Evolutionary conservation across 2,888 invertebrate species (phyloP).

Genomic region (Tortricodes alternella): DNA sequence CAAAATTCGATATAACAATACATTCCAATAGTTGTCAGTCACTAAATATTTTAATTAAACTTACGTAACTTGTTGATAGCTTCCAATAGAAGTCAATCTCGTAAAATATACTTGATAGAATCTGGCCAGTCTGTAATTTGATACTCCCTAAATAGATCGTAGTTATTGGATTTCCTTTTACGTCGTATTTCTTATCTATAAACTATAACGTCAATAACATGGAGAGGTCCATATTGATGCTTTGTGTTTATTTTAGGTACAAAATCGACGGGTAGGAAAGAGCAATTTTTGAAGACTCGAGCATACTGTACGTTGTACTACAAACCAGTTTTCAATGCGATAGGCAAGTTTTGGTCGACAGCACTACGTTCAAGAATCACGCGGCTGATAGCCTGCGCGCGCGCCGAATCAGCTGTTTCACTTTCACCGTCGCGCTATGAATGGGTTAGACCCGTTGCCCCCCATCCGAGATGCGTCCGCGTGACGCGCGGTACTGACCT

Average conservation of each 20-base stretch:
- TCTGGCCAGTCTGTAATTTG: conserved; percentile 9
- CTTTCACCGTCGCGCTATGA: conserved; percentile 25
- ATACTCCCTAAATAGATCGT: conserved; percentile 14
- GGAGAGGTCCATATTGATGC: too few species aligned
- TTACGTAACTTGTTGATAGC: neutral
- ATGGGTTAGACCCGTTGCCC: conserved; percentile 21
- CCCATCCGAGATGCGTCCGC: conserved; percentile 4
- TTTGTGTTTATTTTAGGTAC: too few species aligned
- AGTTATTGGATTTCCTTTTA: conserved; percentile 1
- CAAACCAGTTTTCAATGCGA: too few species aligned
- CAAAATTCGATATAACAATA: neutral
- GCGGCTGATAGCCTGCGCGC: too few species aligned
- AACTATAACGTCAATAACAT: neutral
- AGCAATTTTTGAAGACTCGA: too few species aligned
- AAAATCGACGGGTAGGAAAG: too few species aligned
- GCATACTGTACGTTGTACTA: too few species aligned
- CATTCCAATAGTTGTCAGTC: neutral
- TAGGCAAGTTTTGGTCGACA: too few species aligned
- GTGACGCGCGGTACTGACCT: conserved; percentile 28
- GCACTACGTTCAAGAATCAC: too few species aligned
- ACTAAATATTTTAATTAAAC: conserved; percentile 14
- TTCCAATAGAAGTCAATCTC: conserved; percentile 12
- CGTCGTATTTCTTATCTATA: neutral
- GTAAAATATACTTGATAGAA: conserved; percentile 4
- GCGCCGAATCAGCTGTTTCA: too few species aligned